Evolutionary conservation across 2,113 vertebrate genomes (phyloP), one percentile per base, ranked within the genome.

Genomic region (Uria aalge): DNA sequence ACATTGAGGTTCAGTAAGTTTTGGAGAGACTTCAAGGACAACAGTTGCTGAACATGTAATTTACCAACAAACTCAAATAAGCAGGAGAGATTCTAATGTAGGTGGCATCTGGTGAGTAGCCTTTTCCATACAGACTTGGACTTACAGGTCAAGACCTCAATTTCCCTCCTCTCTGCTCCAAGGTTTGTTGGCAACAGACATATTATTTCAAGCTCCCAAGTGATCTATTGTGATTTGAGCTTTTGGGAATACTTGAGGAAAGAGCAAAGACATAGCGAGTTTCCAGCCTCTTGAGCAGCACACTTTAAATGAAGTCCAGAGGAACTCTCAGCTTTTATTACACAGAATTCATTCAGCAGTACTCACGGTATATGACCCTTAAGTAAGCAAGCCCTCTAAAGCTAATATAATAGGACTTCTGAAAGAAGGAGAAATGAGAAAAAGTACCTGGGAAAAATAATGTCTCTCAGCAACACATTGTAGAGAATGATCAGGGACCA

Each of bases 71-170:
- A 85, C 76, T 90, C 92, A 92, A 96, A 96, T 96, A 94, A 92
- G 83, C 72, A 89, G 86, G 38, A 88, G 69, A 97, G 91, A 96
- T 96, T 89, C 92, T 92, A 94, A 97, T 96, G 97, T 30, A 97
- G 96, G 96, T 96, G 94, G 86, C 75, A 96, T 96, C 96, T 96
- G 88, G 84, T 92, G 74, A 94, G 62, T 72, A 91, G 74, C 59
- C 64, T 88, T 96, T 94, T 88, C 96, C 94, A 88, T 78, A 88
- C 82, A 84, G 77, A 14, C 75, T 94, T 71, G 82, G 84, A 78
- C 64, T 81, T 90, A 69, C 15, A 85, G 94, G 96, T 97, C 96
- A 81, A 91, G 96, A 97, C 97, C 93, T 96, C 97, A 97, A 95
- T 97, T 97, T 96, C 95, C 95, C 88, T 96, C 71, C 68, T 96